Percentiles rank a stretch among this genome's conserved stretches.
These are phyloP conservation scores for Hyla sarda DNA, from an alignment of 2,113 vertebrate species.

Conservation along the genomic window DNA sequence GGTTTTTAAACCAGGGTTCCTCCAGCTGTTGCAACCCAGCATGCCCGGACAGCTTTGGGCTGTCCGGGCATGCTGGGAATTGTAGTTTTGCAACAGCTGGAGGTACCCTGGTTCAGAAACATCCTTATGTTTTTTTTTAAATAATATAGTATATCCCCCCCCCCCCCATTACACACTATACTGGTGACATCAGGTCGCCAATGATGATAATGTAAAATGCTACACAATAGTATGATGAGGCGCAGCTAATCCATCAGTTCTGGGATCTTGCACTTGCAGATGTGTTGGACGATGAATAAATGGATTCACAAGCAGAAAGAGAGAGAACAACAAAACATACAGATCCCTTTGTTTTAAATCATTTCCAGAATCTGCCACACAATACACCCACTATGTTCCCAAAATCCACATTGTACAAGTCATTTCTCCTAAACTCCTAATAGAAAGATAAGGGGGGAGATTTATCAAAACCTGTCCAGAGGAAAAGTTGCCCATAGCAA, in stretches of 20 bases:
- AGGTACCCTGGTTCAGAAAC: no score
- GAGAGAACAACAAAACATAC: slow-evolving; percentile 15
- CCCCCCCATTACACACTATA: background rate
- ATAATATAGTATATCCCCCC: background rate
- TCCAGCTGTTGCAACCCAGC: no score
- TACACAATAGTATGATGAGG: background rate
- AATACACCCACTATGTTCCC: slow-evolving; percentile 39
- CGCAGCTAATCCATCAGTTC: background rate
- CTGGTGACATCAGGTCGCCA: background rate
- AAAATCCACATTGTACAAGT: background rate
- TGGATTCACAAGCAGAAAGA: background rate
- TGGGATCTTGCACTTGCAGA: background rate
- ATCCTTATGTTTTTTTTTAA: no score
- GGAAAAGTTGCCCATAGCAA: no score
- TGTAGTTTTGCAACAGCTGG: no score
- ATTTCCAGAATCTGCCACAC: slow-evolving; percentile 26
- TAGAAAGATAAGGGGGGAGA: no score
- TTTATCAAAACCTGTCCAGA: no score
- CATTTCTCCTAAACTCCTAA: background rate
- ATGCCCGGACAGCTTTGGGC: no score
- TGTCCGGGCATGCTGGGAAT: no score
- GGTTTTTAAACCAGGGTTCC: no score
- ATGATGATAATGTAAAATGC: background rate
- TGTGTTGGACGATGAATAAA: slow-evolving; percentile 31
- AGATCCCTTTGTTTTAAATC: slow-evolving; percentile 10